Base-by-base conservation (phyloP, 2,797 vertebrate species). In the Catharus ustulatus region DNA sequence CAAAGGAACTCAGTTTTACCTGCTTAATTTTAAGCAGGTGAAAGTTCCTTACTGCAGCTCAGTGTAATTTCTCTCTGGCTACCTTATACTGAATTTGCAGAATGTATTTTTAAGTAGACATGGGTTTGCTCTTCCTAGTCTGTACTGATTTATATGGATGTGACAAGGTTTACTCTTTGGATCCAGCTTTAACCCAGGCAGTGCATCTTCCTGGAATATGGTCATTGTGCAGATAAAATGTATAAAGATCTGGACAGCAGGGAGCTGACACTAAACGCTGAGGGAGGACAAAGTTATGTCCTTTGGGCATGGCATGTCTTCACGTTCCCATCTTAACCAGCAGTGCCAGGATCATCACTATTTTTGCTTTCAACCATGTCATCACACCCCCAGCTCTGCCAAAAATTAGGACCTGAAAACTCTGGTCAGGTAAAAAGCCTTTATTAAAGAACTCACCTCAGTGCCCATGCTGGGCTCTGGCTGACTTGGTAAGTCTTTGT, bases 401-500 rank as follows among this genome's bases (percentile, higher is more conserved):
- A 64, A 49, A 55, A 67, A 36, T n/a, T 42, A 45, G 15, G 38
- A 74, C 26, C 38, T 85, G 38, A 21, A 67, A 82, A 45, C 17
- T 9, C 34, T 64, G 26, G 9, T 77, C 64, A 80, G 43, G 48
- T 71, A 63, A 87, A 32, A 84, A 63, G 5, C 32, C 48, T 61
- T 27, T 52, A 36, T 67, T 74, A 80, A 54, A 74, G 67, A 84
- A 11, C 11, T 62, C 77, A 72, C 11, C 34, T 73, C 22, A 26
- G 13, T 68, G 57, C 72, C 58, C 15, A 1, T 40, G 18, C 16
- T 79, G 55, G 16, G 36, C 62, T 58, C 69, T 5, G 16, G 27
- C 30, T 92, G 68, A 63, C 58, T 89, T 94, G 72, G 79, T 84
- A 92, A 87, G 24, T n/a, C 49, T 87, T 69, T 5, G 4, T 74